A percentile compares a stretch with the other conserved stretches of the same genome.
These are phyloP conservation scores for Apus apus DNA, from an alignment of 2,113 vertebrate genomes.

Conservation along the genomic window DNA sequence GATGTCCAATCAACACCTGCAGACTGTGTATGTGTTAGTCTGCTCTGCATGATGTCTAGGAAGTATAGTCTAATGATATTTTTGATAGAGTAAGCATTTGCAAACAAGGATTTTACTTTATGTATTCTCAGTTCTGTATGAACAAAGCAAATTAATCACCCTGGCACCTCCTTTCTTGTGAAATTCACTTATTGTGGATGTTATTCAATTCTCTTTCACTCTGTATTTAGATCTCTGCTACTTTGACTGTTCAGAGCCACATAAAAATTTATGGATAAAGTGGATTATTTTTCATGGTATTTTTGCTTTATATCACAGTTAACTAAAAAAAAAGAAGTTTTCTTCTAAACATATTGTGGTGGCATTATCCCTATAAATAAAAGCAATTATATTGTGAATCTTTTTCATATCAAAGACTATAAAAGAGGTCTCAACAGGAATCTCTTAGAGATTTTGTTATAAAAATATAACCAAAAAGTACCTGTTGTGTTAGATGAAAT, in stretches of 20 bases:
- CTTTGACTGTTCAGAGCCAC: not conserved
- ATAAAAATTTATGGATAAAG: not conserved
- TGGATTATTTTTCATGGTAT: not conserved
- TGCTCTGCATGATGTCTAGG: conserved; percentile 29
- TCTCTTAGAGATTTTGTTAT: not conserved
- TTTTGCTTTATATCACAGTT: not conserved
- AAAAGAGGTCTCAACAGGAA: conserved; percentile 3
- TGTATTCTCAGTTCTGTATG: not conserved
- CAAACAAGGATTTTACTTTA: conserved; percentile 11
- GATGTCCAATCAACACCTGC: conserved; percentile 66
- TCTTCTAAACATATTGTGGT: not conserved
- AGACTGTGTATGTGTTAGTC: conserved; percentile 30
- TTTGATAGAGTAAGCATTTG: conserved; percentile 61
- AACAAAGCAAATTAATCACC: conserved; percentile 30
- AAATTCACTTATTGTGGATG: not conserved
- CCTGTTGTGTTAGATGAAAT: conserved; percentile 36
- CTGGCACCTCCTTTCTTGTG: not conserved
- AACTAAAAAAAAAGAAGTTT: not conserved
- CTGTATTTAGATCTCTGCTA: not conserved
- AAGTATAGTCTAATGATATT: conserved; percentile 29
- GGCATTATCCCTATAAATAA: not conserved
- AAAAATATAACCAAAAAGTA: not conserved
- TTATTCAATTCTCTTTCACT: not conserved
- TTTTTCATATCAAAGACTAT: not conserved
- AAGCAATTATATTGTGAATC: conserved; percentile 13